Evolutionary conservation across 2,888 invertebrate genomes (phyloP).

Genomic region (Amphipyra berbera): DNA sequence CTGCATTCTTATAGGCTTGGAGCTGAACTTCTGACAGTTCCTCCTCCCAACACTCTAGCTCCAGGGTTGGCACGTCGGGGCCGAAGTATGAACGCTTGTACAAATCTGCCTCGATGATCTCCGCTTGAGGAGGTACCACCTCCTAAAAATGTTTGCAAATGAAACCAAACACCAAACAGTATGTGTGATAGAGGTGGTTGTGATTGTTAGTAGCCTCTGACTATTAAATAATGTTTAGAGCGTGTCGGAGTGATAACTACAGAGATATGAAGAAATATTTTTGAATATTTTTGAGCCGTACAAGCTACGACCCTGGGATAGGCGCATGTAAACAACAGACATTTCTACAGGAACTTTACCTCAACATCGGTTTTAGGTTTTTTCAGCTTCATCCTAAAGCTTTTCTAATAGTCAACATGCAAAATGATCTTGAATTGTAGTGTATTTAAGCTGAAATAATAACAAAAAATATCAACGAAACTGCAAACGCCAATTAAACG

Average conservation of each 20-base stretch:
- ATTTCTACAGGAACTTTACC: constrained; percentile 56
- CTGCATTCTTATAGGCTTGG: constrained; percentile 90
- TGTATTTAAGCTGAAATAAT: constrained; percentile 8
- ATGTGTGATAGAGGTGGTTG: neutral
- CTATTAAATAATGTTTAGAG: neutral
- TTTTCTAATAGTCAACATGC: constrained; percentile 14
- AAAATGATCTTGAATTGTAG: constrained; percentile 6
- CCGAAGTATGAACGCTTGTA: constrained; percentile 87
- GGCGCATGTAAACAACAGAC: constrained; percentile 37
- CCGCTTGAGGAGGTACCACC: constrained; percentile 80
- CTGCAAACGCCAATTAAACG: neutral
- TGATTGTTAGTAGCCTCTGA: neutral
- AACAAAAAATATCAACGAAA: constrained; percentile 9
- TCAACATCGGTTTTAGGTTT: constrained; percentile 78
- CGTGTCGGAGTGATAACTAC: neutral
- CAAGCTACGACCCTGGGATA: constrained; percentile 3
- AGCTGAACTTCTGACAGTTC: constrained; percentile 92
- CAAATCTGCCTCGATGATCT: constrained; percentile 85
- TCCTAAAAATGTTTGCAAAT: constrained; percentile 60
- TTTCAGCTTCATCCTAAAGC: constrained; percentile 76
- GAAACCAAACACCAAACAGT: no score
- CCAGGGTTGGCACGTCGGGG: constrained; percentile 89
- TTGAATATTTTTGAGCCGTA: constrained; percentile 1
- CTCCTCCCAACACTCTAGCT: constrained; percentile 93
- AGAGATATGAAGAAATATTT: neutral